Base-by-base conservation (phyloP, 23 tunicate genomes). In the Phallusia fumigata region DNA sequence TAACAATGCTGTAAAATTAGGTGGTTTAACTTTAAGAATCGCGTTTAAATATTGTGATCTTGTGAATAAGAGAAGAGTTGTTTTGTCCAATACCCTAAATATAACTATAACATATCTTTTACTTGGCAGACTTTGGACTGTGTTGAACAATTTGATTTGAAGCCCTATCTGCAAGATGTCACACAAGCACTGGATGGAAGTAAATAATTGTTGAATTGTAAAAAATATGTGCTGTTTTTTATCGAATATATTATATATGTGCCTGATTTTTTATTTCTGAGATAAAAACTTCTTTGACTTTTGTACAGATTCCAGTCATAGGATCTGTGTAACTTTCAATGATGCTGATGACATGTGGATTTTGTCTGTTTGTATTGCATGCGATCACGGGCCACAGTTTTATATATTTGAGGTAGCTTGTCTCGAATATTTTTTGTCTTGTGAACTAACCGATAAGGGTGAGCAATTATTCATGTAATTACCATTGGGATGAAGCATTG, bases 371-470 rank as follows among this genome's bases (percentile, higher is more conserved):
- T 81, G 33, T 35, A 18, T 86, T 19, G 53, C 77, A 26, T 33
- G 80, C 74, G 90, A 75, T 11, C 80, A 74, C 3, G 53, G 33
- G 8, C 81, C 90, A 22, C 10, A 49, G 33, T 86, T 86, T 81
- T 24, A 81, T 33, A 53, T 32, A 13, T 86, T 86, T 74, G 64
- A 80, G 75, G 90, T 86, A 74, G 0, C 22, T 30, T 53, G 47
- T 40, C 47, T 40, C 10, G 5, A 3, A 40, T 40, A 10, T 40
- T 3, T 3, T 3, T 40, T 40, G 10, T 3, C 10, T 40, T 40
- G 47, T 40, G 8, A 3, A 40, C 47, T 5, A 10, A 40, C 10
- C 8, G 10, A 40, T 3, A 40, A 10, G 47, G 5, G 5, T 40
- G 47, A 3, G 10, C 47, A 40, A 40, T n/a, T n/a, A n/a, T n/a